A percentile compares a stretch with the other conserved stretches of the same genome.
Conservation (phyloP, 2,888 invertebrate genomes). For the Hetaerina titia region DNA sequence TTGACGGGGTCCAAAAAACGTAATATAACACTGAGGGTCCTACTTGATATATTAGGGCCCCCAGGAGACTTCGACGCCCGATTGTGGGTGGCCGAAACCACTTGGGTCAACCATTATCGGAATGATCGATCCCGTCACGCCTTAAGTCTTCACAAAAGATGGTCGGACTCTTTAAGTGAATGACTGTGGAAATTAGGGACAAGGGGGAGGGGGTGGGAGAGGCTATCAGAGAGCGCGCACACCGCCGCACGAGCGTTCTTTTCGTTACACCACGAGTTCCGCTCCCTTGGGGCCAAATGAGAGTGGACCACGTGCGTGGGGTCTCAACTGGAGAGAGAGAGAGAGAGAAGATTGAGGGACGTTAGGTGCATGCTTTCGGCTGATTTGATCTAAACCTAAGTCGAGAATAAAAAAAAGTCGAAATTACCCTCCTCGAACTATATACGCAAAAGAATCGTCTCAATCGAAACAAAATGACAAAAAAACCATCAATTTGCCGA, state of each 20-base stretch:
- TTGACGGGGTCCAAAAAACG: too few relatives aligned
- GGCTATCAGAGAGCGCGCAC: not conserved
- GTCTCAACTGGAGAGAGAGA: too few relatives aligned
- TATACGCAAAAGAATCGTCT: too few relatives aligned
- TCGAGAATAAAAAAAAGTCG: too few relatives aligned
- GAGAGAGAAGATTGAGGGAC: too few relatives aligned
- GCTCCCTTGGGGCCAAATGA: not conserved
- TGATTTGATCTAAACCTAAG: too few relatives aligned
- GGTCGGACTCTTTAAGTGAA: not conserved
- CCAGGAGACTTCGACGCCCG: not conserved
- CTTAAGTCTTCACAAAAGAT: not conserved
- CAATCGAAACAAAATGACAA: too few relatives aligned
- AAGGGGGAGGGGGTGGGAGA: too few relatives aligned
- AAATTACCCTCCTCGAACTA: too few relatives aligned
- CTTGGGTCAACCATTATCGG: not conserved
- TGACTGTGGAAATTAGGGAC: not conserved
- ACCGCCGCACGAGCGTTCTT: not conserved
- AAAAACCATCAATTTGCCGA: too few relatives aligned
- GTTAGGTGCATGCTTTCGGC: too few relatives aligned
- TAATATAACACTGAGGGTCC: too few relatives aligned
- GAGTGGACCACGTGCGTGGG: not conserved
- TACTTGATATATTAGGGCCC: not conserved
- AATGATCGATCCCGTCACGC: slow-evolving; percentile 4
- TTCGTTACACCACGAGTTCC: not conserved
- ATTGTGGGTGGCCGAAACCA: not conserved